Percentiles rank a stretch among this genome's conserved stretches.
These are phyloP conservation scores for Schrankia costaestrigalis DNA, from an alignment of 2,888 invertebrate genomes.

Conservation along the genomic window DNA sequence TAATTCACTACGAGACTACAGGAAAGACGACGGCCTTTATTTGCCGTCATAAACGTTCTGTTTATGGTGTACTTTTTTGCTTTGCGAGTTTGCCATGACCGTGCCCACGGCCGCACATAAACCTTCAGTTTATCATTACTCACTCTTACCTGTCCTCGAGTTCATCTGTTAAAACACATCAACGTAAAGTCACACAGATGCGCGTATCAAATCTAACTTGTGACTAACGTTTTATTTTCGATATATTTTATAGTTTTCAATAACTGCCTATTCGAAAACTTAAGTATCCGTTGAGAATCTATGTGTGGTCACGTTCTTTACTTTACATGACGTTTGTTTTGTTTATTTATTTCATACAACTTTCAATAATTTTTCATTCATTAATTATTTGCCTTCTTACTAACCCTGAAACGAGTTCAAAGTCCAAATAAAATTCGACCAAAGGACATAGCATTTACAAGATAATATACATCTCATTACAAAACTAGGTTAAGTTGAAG, in stretches of 20 bases:
- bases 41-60: conserved; percentile 78
- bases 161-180: conserved; percentile 28
- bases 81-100: conserved; percentile 22
- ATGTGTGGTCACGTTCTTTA: conserved; percentile 24
- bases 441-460: too few species aligned
- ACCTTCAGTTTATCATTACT: conserved; percentile 60
- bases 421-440: too few species aligned
- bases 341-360: too few species aligned
- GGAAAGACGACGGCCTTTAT: conserved; percentile 78
- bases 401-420: too few species aligned
- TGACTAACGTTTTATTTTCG: conserved; percentile 31
- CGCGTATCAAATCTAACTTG: conserved; percentile 17
- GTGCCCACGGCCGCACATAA: conserved; percentile 64
- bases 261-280: conserved; percentile 22
- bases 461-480: too few species aligned
- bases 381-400: too few species aligned
- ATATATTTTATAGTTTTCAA: conserved; percentile 29
- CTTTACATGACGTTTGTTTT: not conserved
- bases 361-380: too few species aligned
- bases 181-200: conserved; percentile 13
- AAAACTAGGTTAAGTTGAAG: too few species aligned
- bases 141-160: conserved; percentile 49
- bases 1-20: conserved; percentile 79
- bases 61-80: conserved; percentile 78
- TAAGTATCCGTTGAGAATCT: conserved; percentile 18